Base-by-base conservation (phyloP, 2,888 invertebrate species). In the Mechanitis mazaeus region DNA sequence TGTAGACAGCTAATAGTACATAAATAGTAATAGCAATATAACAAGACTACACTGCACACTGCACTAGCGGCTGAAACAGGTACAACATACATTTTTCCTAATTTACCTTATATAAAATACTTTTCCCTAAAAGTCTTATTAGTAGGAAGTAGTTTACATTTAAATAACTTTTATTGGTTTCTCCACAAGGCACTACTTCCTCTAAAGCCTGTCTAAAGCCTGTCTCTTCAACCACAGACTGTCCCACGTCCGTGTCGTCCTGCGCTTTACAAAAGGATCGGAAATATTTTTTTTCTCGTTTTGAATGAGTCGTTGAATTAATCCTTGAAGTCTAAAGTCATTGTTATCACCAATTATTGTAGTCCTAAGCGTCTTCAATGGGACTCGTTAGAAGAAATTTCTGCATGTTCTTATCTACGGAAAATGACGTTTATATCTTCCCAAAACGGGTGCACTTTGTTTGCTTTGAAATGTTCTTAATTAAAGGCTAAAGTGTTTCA, bases 371-470 rank as follows among this genome's bases (percentile, higher is more conserved):
- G 50, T 50, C 50, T 50, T 50, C 9, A 50, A 31, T 9, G 31
- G 9, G 50, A 50, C 3, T 31, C 31, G 4, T 28, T 31, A 9
- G 3, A 28, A 31, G 31, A 7, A 50, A 50, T 50, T 50, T 50
- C 28, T 50, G 50, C 31, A 28, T 6, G 3, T 31, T 50, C 50
- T 31, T 50, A 31, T 50, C n/a, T 50, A 7, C 3, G 9, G 31
- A 50, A 9, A 50, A 50, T 50, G 50, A 50, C 50, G 31, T 50
- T 50, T 50, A 0, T 50, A 50, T 50, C 50, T 50, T 50, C 50
- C 28, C 31, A 50, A 9, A 50, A 11, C 31, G 31, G 31, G 31
- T 31, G 6, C 50, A 3, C 3, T 11, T 50, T 3, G 1, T 50
- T 50, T 50, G 9, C 9, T 42, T 42, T 42, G 3, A 42, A 42